A percentile compares a stretch with the other conserved stretches of the same genome.
These are phyloP conservation scores for Seriola quinqueradiata DNA, from an alignment of 2,113 vertebrate species.

Conservation along the genomic window DNA sequence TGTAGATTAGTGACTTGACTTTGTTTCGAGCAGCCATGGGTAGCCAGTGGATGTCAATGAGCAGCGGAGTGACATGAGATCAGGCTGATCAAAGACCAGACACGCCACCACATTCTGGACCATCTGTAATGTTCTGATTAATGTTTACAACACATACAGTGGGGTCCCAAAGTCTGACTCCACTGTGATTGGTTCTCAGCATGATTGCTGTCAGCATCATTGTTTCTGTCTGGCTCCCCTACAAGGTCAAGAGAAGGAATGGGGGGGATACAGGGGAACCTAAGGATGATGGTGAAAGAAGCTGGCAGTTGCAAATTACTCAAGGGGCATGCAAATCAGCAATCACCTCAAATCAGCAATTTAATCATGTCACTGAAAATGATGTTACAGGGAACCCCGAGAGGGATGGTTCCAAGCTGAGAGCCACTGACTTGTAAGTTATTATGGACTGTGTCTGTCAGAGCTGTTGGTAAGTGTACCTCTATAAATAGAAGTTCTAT, in stretches of 20 bases:
- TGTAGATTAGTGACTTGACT: too few relatives aligned
- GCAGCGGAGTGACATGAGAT: too few relatives aligned
- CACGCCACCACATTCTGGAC: too few relatives aligned
- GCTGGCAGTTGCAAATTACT: neutral
- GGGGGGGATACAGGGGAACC: neutral
- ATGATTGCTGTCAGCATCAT: neutral
- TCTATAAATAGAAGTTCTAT: neutral
- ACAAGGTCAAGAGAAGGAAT: neutral
- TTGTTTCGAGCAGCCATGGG: too few relatives aligned
- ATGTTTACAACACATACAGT: too few relatives aligned
- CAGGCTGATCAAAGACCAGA: too few relatives aligned
- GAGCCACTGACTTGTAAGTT: neutral
- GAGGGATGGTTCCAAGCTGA: neutral
- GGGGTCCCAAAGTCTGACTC: too few relatives aligned
- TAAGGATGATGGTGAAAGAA: neutral
- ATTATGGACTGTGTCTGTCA: neutral
- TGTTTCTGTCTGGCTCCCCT: neutral
- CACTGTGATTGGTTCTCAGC: neutral
- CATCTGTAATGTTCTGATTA: too few relatives aligned
- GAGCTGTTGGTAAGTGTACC: neutral
- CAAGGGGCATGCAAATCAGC: neutral
- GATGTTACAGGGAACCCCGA: neutral
- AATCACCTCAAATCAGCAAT: neutral
- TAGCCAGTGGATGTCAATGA: too few relatives aligned
- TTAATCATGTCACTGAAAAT: neutral